Evolutionary conservation across 2,888 invertebrate species (phyloP), one percentile per base, ranked within the genome.

Genomic region (Luperina testacea): DNA sequence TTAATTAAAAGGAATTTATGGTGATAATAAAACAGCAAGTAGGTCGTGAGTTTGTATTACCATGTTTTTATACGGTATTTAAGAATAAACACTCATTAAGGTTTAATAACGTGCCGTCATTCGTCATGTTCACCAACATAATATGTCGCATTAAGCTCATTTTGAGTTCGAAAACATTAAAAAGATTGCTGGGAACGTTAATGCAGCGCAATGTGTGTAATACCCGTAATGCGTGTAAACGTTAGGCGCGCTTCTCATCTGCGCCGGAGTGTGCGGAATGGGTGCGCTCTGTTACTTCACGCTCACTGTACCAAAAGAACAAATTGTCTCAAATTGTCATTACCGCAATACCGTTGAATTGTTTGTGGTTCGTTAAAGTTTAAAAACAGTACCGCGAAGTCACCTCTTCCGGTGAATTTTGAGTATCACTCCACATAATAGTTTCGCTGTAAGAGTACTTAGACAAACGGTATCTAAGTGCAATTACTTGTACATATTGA

Each of bases 321-420:
- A 89, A 90, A 90, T 90, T 85, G 88, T 89, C 87, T 84, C 82
- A 89, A 92, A 90, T 90, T 89, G 90, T 90, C 87, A 87, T 91
- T 88, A 90, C 92, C 91, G 78, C 91, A 93, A 90, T 86, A 90
- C 92, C 90, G 91, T 91, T 92, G 85, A 85, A 85, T 86, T 88
- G 83, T 92, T 91, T 92, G 92, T 91, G 93, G 93, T 94, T 93
- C 92, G 92, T 93, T 93, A 91, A 89, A 91, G 86, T 87, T 90
- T 78, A 79, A 80, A 84, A 90, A 90, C 88, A 89, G 87, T 82
- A 91, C 91, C 91, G 90, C 90, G 91, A 91, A 91, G 88, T 87
- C 85, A 86, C 86, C 84, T 90, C 89, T 89, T 91, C 91, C 91
- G 90, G 90, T 87, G 80, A 89, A 90, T 92, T 92, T 91, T 89